Evolutionary conservation across 37 sponge, comb jelly and placozoan genomes (phyloP).

Genomic region (Oopsacas minuta): DNA sequence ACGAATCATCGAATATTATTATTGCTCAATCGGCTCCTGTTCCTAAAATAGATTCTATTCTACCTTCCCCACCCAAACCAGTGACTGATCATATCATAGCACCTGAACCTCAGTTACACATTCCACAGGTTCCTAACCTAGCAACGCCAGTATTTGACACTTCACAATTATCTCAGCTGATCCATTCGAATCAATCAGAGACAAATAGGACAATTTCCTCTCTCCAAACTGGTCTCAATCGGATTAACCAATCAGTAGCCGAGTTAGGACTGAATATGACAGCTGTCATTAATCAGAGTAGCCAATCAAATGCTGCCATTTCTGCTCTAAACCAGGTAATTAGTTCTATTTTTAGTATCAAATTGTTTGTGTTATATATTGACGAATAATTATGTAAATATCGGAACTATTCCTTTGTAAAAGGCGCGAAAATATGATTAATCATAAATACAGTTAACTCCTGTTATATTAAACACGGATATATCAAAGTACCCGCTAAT

Average conservation of each 20-base stretch:
- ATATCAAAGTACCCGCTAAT: too few species aligned
- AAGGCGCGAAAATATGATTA: too few species aligned
- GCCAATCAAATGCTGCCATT: slow-evolving; percentile 19
- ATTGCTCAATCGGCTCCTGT: neutral
- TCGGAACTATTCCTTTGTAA: too few species aligned
- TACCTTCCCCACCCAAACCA: neutral
- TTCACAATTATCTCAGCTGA: neutral
- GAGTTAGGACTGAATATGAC: neutral
- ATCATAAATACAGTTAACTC: too few species aligned
- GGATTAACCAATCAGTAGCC: neutral
- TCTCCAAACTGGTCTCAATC: neutral
- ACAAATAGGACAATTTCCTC: neutral
- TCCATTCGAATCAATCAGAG: neutral
- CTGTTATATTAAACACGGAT: too few species aligned
- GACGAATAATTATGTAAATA: neutral
- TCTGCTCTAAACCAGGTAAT: neutral
- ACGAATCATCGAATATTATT: neutral
- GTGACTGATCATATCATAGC: neutral
- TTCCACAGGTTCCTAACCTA: neutral
- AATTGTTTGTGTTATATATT: neutral
- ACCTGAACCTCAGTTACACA: neutral
- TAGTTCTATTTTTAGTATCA: neutral
- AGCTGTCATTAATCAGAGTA: neutral
- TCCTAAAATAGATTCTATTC: neutral
- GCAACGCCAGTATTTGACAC: neutral